phyloP scores from a whole-genome alignment of 2,113 vertebrate genomes.

The Burhinus bistriatus region DNA sequence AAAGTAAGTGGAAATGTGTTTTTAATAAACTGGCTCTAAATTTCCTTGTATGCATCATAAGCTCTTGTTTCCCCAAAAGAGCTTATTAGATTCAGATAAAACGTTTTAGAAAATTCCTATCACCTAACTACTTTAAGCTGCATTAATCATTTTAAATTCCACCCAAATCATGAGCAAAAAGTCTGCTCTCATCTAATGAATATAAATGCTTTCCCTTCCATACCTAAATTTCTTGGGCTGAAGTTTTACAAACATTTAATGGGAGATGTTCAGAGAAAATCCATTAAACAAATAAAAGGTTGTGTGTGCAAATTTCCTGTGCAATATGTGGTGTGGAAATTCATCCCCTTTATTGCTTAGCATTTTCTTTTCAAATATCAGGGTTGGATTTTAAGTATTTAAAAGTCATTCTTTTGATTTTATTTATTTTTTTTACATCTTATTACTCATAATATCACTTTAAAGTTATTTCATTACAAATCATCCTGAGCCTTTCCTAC shows the following conservation, averaged over 20 bases:
- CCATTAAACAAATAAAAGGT: constrained; percentile 59
- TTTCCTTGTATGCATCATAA: constrained; percentile 52
- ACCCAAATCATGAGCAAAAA: constrained; percentile 59
- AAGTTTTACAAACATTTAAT: constrained; percentile 60
- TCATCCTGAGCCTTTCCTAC: neutral
- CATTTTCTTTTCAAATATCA: constrained; percentile 65
- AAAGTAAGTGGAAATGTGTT: constrained; percentile 47
- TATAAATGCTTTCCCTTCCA: constrained; percentile 53
- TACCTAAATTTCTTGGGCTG: constrained; percentile 48
- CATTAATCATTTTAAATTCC: constrained; percentile 69
- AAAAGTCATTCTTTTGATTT: neutral
- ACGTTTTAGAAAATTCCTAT: constrained; percentile 61
- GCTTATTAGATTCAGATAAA: constrained; percentile 64
- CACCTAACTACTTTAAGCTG: constrained; percentile 57
- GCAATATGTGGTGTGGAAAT: constrained; percentile 26
- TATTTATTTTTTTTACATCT: neutral
- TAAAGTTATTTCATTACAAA: neutral
- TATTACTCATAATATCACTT: neutral
- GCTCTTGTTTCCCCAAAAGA: constrained; percentile 48
- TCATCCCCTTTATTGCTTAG: constrained; percentile 40
- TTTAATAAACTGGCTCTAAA: constrained; percentile 64
- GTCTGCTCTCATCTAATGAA: constrained; percentile 56
- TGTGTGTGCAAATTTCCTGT: constrained; percentile 33
- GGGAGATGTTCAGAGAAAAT: constrained; percentile 36
- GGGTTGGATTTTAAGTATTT: constrained; percentile 22